Evolutionary conservation across 2,113 vertebrate species (phyloP).

Genomic region (Rhegmatorhina hoffmannsi): DNA sequence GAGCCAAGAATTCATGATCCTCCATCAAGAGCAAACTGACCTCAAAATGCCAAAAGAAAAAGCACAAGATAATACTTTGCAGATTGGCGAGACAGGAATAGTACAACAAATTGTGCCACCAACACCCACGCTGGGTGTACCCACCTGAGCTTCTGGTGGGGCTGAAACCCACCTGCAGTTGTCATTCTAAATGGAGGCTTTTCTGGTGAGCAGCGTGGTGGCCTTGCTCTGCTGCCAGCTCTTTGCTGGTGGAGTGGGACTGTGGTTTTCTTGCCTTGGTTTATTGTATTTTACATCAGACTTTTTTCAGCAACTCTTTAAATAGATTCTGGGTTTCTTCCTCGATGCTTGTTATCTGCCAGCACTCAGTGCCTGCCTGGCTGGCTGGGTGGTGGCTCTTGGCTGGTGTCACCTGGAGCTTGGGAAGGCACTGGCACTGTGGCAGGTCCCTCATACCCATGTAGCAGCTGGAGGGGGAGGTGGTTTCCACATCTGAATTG

Average conservation of each 20-base stretch:
- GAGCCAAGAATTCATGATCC: background rate
- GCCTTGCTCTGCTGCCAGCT: background rate
- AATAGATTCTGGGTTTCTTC: background rate
- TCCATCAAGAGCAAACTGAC: background rate
- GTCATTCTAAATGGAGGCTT: background rate
- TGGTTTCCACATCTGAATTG: background rate
- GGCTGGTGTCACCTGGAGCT: background rate
- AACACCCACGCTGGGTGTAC: fast-evolving
- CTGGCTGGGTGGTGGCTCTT: background rate
- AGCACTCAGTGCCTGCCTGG: background rate
- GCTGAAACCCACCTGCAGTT: background rate
- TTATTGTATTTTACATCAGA: background rate
- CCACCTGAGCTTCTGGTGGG: background rate
- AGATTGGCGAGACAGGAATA: fast-evolving
- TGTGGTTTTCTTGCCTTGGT: background rate
- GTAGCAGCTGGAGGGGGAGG: background rate
- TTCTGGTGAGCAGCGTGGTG: background rate
- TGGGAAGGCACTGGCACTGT: background rate
- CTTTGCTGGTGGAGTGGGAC: background rate
- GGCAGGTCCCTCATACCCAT: background rate
- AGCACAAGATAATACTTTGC: fast-evolving
- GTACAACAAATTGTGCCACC: fast-evolving
- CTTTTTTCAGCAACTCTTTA: background rate
- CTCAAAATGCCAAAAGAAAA: background rate
- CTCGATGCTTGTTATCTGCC: background rate